Conservation (phyloP, 2,797 vertebrate genomes). For the Tamandua tetradactyla region DNA sequence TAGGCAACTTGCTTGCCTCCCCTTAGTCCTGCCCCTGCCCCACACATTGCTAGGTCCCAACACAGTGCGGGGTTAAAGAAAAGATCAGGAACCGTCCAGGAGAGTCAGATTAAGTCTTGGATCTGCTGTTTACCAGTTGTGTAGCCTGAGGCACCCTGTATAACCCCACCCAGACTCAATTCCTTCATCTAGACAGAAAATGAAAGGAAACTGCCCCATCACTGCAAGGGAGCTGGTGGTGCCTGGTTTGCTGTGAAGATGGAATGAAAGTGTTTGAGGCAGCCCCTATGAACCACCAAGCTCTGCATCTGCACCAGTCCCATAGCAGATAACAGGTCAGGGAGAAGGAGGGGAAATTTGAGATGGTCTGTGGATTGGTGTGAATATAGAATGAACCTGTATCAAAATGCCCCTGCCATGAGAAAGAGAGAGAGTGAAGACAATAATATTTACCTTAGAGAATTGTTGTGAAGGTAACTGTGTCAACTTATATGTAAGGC, state of each 20-base stretch:
- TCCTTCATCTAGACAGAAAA: not conserved
- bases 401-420: not conserved
- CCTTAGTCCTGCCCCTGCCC: not conserved
- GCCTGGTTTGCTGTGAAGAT: not conserved
- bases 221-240: not conserved
- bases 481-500: not conserved
- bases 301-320: accelerated
- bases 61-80: not conserved
- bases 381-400: not conserved
- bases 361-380: not conserved
- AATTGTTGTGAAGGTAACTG: not conserved
- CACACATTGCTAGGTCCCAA: not conserved
- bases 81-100: not conserved
- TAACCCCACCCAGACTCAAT: not conserved
- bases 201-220: not conserved
- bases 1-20: not conserved
- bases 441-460: not conserved
- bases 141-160: not conserved
- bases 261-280: not conserved
- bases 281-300: not conserved
- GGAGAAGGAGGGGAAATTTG: not conserved
- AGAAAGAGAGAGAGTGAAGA: not conserved
- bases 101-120: not conserved
- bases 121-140: not conserved
- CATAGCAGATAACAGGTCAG: not conserved